Conservation (phyloP, 2,888 invertebrate species). For the Ectemnius lituratus region DNA sequence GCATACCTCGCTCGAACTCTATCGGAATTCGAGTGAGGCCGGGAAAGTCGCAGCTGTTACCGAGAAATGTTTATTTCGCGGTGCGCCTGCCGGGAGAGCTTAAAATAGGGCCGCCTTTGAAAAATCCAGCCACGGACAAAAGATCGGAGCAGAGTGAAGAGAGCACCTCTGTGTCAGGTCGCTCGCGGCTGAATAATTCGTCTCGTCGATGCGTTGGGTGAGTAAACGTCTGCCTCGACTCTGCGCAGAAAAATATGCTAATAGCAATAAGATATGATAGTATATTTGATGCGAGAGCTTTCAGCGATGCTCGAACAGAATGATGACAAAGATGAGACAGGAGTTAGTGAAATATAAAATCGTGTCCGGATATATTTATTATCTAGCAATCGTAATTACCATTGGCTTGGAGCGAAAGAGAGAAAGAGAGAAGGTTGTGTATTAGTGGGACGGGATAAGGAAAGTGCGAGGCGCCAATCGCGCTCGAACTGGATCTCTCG, state of each 20-base stretch:
- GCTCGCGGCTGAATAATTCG: slow-evolving; percentile 18
- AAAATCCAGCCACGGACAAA: slow-evolving; percentile 29
- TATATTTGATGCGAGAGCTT: background rate
- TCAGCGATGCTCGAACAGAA: background rate
- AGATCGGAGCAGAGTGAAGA: slow-evolving; percentile 30
- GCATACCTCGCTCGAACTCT: too few species aligned
- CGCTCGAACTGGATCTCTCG: too few species aligned
- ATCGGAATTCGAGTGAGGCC: background rate
- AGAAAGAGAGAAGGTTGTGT: too few species aligned
- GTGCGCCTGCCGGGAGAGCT: slow-evolving; percentile 12
- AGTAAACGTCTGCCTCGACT: slow-evolving; percentile 11
- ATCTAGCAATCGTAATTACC: too few species aligned
- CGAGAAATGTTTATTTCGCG: slow-evolving; percentile 24
- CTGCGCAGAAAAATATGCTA: background rate
- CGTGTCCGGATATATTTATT: too few species aligned
- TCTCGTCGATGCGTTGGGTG: slow-evolving; percentile 27
- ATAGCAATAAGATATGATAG: background rate
- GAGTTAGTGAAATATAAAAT: too few species aligned
- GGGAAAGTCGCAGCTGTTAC: slow-evolving; percentile 1
- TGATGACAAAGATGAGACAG: too few species aligned
- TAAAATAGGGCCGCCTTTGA: slow-evolving; percentile 36
- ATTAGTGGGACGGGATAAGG: too few species aligned
- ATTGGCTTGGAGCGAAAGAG: too few species aligned
- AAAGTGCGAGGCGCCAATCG: too few species aligned
- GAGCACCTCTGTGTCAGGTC: slow-evolving; percentile 8